Base-by-base conservation (phyloP, 1,140 invertebrate genomes). In the Himalopsyche phryganea region DNA sequence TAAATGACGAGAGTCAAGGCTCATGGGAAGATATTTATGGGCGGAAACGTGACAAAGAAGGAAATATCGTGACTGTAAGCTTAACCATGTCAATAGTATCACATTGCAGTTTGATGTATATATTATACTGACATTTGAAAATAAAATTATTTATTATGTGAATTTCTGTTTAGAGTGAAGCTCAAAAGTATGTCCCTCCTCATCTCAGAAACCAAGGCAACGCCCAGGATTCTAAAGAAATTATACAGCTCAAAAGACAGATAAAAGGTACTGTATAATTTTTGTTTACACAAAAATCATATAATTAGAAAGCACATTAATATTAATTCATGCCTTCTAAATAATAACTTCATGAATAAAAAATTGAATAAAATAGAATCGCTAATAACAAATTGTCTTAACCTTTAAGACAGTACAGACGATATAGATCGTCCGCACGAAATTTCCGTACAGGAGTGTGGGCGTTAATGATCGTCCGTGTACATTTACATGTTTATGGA, bases 11-110 rank as follows among this genome's bases (percentile, higher is more conserved):
- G 36, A 65, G 54, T 62, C 4, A 28, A 9, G 23, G 23, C 23
- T 28, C 23, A 19, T 92, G 89, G 83, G 93, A 97, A 81, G 94
- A 98, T 78, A 97, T 98, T 70, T 98, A 98, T 80, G 94, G 94
- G 1, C 79, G 94, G 60, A 81, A 88, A 61, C 80, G 89, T 66
- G 87, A 91, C 69, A 84, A 85, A 69, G 76, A 89, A 59, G 94
- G 94, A 3, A 87, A 88, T 68, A 71, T 94, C 65, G 72, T 93
- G 19, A 76, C 80, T 67, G 78, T 79, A 66, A 35, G 60, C 23
- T 41, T 57, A 40, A 4, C 11, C 38, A 13, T 40, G n/a, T 15
- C 9, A 5, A 28, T 28, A 5, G 4, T 28, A 5, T 3, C 23
- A 5, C 9, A 40, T 40, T 40, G 4, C 38, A 40, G 11, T n/a